Base-by-base conservation (phyloP, 30 jellyfish, hydroid and myxozoan genomes). In the Aurelia coerulea region DNA sequence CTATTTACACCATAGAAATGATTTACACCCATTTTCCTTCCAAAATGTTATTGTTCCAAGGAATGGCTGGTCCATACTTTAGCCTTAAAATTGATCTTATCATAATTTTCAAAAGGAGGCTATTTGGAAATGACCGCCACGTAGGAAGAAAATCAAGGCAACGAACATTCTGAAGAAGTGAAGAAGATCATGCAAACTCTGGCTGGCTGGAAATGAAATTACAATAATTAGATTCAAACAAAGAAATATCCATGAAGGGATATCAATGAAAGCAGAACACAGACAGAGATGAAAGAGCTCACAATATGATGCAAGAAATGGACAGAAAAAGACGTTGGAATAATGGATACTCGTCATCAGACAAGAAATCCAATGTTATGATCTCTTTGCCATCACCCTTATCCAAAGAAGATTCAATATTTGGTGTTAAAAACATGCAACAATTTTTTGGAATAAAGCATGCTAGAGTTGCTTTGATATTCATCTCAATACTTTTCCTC, bases 281-380 rank as follows among this genome's bases (percentile, higher is more conserved):
- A 46, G 12, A 46, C 56, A 46, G 56, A 46, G 56, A 46, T 46
- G 56, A 46, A 46, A 46, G 14, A 46, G 56, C 8, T 46, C 56
- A 7, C 56, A 46, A 46, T 46, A 46, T 46, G 56, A 46, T 46
- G 56, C 56, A 46, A 46, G 56, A 46, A 54, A 81, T 81, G 91
- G 91, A 81, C 59, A 68, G 78, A 54, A 81, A 81, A 73, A 81
- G 80, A 83, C 79, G 91, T n/a, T 34, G 90, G 81, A 62, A 71
- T 56, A 80, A 50, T 62, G 53, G 52, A 18, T 80, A 80, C 53
- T 46, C 51, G 10, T 41, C 80, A 1, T 41, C 80, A 1, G 91
- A 81, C 74, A 68, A 81, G 54, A 81, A 81, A 70, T 67, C 83
- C 35, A 34, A 78, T 70, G 78, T 83, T 41, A 83, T 71, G 92